Conservation (phyloP, 1,140 invertebrate genomes). For the Lysiphlebus fabarum region DNA sequence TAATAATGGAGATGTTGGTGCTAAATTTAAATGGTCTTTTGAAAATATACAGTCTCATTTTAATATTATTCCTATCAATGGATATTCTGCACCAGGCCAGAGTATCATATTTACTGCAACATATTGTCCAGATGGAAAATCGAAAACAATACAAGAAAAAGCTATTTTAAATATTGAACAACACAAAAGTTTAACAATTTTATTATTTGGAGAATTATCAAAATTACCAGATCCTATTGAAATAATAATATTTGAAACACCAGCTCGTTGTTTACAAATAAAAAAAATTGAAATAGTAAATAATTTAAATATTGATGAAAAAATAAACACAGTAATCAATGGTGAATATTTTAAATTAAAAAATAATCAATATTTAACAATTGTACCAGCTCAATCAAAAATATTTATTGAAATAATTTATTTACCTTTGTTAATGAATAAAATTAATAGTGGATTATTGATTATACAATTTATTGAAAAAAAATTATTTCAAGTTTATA, state of each 20-base stretch:
- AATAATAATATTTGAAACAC: constrained; percentile 37
- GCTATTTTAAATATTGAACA: constrained; percentile 40
- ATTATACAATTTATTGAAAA: constrained; percentile 28
- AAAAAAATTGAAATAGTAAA: constrained; percentile 41
- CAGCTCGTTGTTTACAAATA: constrained; percentile 37
- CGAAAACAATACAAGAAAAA: constrained; percentile 23
- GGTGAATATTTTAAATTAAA: constrained; percentile 41
- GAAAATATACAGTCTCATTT: constrained; percentile 34
- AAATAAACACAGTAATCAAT: constrained; percentile 36
- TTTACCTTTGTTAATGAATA: constrained; percentile 36
- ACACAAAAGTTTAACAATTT: constrained; percentile 34
- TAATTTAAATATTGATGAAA: constrained; percentile 36
- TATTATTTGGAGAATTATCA: constrained; percentile 40
- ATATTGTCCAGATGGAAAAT: constrained; percentile 36
- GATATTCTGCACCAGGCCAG: constrained; percentile 45
- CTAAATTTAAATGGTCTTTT: constrained; percentile 46
- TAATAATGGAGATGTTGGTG: constrained; percentile 50
- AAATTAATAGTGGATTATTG: constrained; percentile 30
- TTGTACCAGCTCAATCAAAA: constrained; percentile 29
- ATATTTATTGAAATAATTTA: constrained; percentile 33
- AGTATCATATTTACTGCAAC: constrained; percentile 40
- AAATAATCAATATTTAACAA: constrained; percentile 28
- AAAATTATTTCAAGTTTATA: constrained; percentile 29
- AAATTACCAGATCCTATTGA: constrained; percentile 43
- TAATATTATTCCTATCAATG: constrained; percentile 40